phyloP scores from a whole-genome alignment of 2,113 vertebrate genomes.

The Chaetodon trifascialis region DNA sequence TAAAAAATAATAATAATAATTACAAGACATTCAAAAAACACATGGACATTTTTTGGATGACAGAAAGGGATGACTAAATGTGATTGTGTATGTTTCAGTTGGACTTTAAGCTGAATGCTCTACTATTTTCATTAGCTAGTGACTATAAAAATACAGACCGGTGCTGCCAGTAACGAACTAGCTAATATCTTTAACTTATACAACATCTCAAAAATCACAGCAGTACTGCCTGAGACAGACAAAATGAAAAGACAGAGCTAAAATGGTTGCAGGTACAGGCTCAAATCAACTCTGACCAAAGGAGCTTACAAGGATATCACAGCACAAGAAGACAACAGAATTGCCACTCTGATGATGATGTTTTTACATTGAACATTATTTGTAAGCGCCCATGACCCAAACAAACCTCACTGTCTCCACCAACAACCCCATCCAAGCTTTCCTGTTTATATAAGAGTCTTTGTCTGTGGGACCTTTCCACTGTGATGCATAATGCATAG shows the following conservation, averaged over 20 bases:
- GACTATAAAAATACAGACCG: not conserved
- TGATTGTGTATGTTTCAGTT: not conserved
- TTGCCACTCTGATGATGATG: not conserved
- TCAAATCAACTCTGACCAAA: not conserved
- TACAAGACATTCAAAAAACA: not conserved
- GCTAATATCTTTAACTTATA: not conserved
- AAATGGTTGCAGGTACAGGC: not conserved
- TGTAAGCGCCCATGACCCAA: conserved; percentile 13
- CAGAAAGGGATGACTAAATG: not conserved
- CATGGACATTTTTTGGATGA: not conserved
- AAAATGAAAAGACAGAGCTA: not conserved
- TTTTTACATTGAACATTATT: conserved; percentile 4
- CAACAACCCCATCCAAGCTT: conserved; percentile 13
- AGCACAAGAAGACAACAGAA: not conserved
- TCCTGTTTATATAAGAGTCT: conserved; percentile 44
- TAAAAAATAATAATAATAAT: not conserved
- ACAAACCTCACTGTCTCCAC: conserved; percentile 17
- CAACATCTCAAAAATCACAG: not conserved
- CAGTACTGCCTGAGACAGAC: not conserved
- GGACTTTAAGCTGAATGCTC: not conserved
- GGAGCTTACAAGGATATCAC: not conserved
- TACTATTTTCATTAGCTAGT: not conserved
- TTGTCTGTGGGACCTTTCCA: conserved; percentile 49
- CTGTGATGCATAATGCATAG: conserved; percentile 54
- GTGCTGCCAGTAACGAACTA: too few species aligned